These are phyloP conservation scores for Stenotaenia linearis DNA, from an alignment of 2,888 invertebrate genomes.

Conservation along the genomic window DNA sequence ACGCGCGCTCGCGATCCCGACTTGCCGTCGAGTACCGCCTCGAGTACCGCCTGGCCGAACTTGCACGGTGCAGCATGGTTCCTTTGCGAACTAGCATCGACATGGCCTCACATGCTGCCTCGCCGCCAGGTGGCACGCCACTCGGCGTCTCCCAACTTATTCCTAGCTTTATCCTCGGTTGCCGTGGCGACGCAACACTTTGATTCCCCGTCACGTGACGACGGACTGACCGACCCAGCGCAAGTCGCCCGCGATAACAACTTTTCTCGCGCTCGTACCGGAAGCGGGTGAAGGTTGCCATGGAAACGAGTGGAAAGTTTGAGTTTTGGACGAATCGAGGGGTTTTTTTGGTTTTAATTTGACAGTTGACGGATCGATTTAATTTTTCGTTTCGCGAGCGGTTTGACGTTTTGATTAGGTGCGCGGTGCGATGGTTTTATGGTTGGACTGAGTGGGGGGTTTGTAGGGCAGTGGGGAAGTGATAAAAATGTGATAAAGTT, in stretches of 20 bases:
- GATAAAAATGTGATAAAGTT: too few relatives aligned
- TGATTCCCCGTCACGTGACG: background rate
- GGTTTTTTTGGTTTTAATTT: background rate
- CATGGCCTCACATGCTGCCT: constrained; percentile 1
- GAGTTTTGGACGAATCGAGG: background rate
- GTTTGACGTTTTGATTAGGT: background rate
- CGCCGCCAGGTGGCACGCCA: background rate
- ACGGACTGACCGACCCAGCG: background rate
- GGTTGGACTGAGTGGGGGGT: background rate
- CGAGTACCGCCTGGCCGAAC: background rate
- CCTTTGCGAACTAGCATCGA: constrained; percentile 28
- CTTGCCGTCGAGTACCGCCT: background rate
- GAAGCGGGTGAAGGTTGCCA: background rate
- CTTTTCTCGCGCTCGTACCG: background rate
- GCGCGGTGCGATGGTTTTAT: too few relatives aligned
- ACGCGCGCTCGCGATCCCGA: background rate
- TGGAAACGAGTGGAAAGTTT: background rate
- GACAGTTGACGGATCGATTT: background rate
- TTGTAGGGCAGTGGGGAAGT: too few relatives aligned
- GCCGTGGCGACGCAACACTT: background rate
- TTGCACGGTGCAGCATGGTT: constrained; percentile 28
- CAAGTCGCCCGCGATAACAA: background rate
- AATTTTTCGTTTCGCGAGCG: too few relatives aligned
- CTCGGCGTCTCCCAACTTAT: background rate
- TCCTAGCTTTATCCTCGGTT: background rate